Evolutionary conservation across 1,140 invertebrate genomes (phyloP).

Genomic region (Scylla paramamosain): DNA sequence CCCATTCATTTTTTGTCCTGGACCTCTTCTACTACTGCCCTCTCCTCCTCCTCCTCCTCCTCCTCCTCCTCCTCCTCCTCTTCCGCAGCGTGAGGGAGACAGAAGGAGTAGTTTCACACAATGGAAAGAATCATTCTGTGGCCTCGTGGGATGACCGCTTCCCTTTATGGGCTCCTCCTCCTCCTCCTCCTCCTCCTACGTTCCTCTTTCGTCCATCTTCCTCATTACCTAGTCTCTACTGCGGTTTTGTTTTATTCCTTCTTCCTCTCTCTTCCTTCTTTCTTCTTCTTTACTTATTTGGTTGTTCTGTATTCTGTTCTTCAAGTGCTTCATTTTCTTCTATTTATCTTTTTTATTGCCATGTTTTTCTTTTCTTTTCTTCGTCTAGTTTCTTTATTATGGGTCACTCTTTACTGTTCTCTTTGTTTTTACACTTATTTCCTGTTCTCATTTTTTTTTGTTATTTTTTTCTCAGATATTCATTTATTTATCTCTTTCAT

Average conservation of each 20-base stretch:
- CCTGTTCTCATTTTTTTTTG: background rate
- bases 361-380: background rate
- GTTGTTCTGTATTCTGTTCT: background rate
- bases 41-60: background rate
- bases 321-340: background rate
- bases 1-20: background rate
- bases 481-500: background rate
- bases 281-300: background rate
- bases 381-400: background rate
- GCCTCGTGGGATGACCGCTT: background rate
- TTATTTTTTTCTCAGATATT: background rate
- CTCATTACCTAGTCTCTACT: background rate
- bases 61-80: background rate
- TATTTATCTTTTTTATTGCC: background rate
- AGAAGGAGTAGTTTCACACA: conserved; percentile 33
- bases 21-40: background rate
- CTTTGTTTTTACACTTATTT: background rate
- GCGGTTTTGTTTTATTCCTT: background rate
- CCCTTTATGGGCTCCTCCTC: background rate
- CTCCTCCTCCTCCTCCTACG: conserved; percentile 27
- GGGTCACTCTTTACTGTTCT: background rate
- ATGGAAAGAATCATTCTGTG: conserved; percentile 51
- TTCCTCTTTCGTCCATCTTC: no score
- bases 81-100: background rate
- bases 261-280: background rate